These are phyloP conservation scores for Heliconius nattereri DNA, from an alignment of 1,140 invertebrate genomes.

Conservation along the genomic window DNA sequence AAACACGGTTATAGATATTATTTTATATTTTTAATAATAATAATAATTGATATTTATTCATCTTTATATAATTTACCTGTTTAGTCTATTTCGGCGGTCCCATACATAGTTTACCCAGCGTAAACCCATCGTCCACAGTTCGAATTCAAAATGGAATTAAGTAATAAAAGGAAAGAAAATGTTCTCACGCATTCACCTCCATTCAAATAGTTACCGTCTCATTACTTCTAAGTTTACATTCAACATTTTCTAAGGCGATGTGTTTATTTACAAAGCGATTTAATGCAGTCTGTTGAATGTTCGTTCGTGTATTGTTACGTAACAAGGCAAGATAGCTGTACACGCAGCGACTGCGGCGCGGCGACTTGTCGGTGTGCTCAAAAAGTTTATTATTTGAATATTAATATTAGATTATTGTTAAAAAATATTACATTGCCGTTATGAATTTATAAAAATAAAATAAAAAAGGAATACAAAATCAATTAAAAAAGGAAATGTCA, in stretches of 20 bases:
- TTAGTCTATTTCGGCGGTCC: no score
- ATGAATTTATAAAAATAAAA: no score
- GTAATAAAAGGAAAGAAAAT: conserved; percentile 1
- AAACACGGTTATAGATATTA: background rate
- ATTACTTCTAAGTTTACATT: conserved; percentile 25
- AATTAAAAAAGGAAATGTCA: no score
- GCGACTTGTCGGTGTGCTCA: no score
- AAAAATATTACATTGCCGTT: no score
- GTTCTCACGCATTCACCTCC: conserved; percentile 7
- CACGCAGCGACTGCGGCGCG: background rate
- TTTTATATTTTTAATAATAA: background rate
- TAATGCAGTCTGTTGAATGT: conserved; percentile 39
- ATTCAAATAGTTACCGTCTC: conserved; percentile 16
- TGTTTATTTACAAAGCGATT: conserved; percentile 46
- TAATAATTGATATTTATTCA: background rate
- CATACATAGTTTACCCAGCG: background rate
- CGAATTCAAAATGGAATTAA: background rate
- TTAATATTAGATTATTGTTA: no score
- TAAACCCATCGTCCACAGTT: background rate
- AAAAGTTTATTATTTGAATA: no score
- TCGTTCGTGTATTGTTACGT: conserved; percentile 41
- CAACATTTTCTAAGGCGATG: conserved; percentile 21
- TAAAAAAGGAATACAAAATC: no score
- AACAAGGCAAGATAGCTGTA: conserved; percentile 25
- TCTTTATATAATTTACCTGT: background rate